Conservation (phyloP, 1,140 invertebrate species). For the Galleria mellonella region DNA sequence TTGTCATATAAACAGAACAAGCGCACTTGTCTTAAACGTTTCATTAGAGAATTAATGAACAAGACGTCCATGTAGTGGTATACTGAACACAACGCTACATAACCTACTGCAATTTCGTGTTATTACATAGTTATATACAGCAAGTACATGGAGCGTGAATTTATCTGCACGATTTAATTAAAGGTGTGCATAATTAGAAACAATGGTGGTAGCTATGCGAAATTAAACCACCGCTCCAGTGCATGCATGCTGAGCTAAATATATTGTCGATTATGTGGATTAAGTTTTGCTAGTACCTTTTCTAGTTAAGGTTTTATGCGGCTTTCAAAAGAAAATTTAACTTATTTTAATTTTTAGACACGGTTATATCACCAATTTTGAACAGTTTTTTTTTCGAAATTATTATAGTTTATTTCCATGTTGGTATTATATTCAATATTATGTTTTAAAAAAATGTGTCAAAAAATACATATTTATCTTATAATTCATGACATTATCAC, state of each 20-base stretch:
- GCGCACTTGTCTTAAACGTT: slow-evolving; percentile 5
- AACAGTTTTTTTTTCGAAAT: no score
- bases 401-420: no score
- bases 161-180: slow-evolving; percentile 58
- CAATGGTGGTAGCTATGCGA: slow-evolving; percentile 25
- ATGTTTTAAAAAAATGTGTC: no score
- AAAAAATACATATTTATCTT: no score
- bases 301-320: no score
- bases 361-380: no score
- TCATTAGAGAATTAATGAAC: slow-evolving; percentile 8
- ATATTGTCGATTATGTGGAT: slow-evolving; percentile 12
- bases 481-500: no score
- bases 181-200: slow-evolving; percentile 51
- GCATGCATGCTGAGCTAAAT: slow-evolving; percentile 15
- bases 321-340: no score
- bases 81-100: no score
- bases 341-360: no score
- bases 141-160: slow-evolving; percentile 27
- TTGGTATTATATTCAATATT: no score
- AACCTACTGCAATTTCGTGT: slow-evolving; percentile 3
- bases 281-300: slow-evolving; percentile 5
- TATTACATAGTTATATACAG: slow-evolving; percentile 3
- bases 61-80: not conserved
- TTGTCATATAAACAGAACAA: slow-evolving; percentile 1
- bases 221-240: slow-evolving; percentile 28